Evolutionary conservation across 1,140 invertebrate genomes (phyloP).

Genomic region (Rhizoglyphus robini): DNA sequence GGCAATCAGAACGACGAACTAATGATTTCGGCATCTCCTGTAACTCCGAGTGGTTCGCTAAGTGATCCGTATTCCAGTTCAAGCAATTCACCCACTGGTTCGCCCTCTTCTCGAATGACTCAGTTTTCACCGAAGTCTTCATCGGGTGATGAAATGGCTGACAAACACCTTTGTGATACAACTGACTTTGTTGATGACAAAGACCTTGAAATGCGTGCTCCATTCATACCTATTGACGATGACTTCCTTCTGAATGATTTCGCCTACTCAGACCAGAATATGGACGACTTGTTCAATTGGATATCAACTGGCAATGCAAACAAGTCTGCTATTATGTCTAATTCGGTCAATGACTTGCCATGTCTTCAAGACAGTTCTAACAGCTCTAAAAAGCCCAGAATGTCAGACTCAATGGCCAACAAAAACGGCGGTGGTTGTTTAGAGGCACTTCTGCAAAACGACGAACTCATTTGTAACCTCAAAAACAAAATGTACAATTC

Average conservation of each 20-base stretch:
- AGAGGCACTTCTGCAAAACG: slow-evolving; percentile 10
- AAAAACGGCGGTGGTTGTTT: background rate
- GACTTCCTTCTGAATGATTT: slow-evolving; percentile 13
- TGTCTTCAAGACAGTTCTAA: too few relatives aligned
- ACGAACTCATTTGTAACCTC: background rate
- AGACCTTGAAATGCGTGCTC: slow-evolving; percentile 17
- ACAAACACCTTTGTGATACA: background rate
- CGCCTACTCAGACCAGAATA: slow-evolving; percentile 1
- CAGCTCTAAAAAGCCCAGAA: too few relatives aligned
- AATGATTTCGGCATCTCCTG: background rate
- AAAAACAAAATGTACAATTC: slow-evolving; percentile 9
- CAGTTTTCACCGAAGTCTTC: slow-evolving; percentile 6
- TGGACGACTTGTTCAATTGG: slow-evolving; percentile 10
- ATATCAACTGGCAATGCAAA: background rate
- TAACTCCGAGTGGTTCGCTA: background rate
- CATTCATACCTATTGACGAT: slow-evolving; percentile 15
- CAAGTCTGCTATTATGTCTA: background rate
- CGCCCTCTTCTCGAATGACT: background rate
- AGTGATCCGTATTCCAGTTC: background rate
- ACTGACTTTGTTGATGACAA: slow-evolving; percentile 11
- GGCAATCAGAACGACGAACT: background rate
- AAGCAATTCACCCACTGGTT: background rate
- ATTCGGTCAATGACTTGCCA: background rate
- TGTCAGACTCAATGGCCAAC: background rate
- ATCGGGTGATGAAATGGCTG: background rate